phyloP scores from a whole-genome alignment of 2,888 invertebrate genomes.

The Mayetiola destructor region DNA sequence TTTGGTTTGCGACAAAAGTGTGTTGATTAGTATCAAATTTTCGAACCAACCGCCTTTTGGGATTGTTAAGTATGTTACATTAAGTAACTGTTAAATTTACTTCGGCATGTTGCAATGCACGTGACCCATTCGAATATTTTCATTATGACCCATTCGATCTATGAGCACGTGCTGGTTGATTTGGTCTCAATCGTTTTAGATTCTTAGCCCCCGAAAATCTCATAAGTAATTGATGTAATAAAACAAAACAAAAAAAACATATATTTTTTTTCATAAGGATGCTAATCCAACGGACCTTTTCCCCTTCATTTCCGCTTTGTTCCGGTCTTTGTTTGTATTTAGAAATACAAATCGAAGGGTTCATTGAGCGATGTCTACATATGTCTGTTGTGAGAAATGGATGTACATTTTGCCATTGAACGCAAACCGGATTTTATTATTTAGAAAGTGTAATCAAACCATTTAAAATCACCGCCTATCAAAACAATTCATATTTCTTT shows the following conservation, averaged over 20 bases:
- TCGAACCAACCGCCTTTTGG: not conserved
- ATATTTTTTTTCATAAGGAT: too few species aligned
- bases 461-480: constrained; percentile 11
- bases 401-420: not conserved
- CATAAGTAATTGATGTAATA: too few species aligned
- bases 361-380: not conserved
- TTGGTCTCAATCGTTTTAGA: not conserved
- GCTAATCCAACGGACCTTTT: not conserved
- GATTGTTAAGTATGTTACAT: not conserved
- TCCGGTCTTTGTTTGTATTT: not conserved
- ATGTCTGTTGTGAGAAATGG: constrained; percentile 2
- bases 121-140: not conserved
- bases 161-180: constrained; percentile 3
- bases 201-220: not conserved
- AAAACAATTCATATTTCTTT: constrained; percentile 7
- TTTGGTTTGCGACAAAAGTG: not conserved
- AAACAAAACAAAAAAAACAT: too few species aligned
- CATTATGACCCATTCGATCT: not conserved
- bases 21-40: not conserved
- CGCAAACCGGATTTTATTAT: not conserved
- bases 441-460: constrained; percentile 1
- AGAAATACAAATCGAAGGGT: not conserved
- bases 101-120: constrained; percentile 8
- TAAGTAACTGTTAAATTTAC: constrained; percentile 12
- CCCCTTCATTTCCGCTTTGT: too few species aligned